phyloP scores from a whole-genome alignment of 2,888 invertebrate species.

The Caenorhabditis sp. region DNA sequence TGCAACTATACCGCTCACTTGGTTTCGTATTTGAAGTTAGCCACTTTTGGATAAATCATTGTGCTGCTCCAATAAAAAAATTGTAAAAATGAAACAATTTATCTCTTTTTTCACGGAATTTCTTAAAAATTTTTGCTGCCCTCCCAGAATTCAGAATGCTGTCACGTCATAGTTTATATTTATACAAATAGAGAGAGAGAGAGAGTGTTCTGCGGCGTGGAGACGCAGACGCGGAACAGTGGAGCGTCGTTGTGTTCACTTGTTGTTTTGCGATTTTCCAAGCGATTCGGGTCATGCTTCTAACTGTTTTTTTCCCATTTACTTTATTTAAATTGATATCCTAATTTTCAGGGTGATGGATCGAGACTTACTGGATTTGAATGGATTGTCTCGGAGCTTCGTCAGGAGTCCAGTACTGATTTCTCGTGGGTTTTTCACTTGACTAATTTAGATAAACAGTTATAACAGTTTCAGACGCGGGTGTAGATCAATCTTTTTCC shows the following conservation, averaged over 20 bases:
- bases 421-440: slow-evolving; percentile 40
- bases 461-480: slow-evolving; percentile 62
- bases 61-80: not conserved
- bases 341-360: slow-evolving; percentile 51
- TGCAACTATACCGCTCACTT: slow-evolving; percentile 5
- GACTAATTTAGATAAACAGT: not conserved
- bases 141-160: no score
- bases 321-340: not conserved
- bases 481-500: slow-evolving; percentile 65
- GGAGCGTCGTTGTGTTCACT: slow-evolving; percentile 29
- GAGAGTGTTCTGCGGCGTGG: not conserved
- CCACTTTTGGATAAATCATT: slow-evolving; percentile 47
- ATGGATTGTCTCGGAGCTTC: slow-evolving; percentile 50
- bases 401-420: slow-evolving; percentile 45
- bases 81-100: slow-evolving; percentile 2
- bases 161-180: not conserved
- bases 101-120: slow-evolving; percentile 9
- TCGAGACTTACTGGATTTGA: slow-evolving; percentile 53
- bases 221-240: slow-evolving; percentile 27
- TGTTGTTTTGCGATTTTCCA: not conserved
- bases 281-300: not conserved
- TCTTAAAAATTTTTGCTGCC: no score
- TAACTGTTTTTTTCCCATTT: not conserved
- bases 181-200: not conserved
- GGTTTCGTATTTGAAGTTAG: slow-evolving; percentile 34